phyloP scores from a whole-genome alignment of 1,140 invertebrate species.

The Zaprionus vittiger region DNA sequence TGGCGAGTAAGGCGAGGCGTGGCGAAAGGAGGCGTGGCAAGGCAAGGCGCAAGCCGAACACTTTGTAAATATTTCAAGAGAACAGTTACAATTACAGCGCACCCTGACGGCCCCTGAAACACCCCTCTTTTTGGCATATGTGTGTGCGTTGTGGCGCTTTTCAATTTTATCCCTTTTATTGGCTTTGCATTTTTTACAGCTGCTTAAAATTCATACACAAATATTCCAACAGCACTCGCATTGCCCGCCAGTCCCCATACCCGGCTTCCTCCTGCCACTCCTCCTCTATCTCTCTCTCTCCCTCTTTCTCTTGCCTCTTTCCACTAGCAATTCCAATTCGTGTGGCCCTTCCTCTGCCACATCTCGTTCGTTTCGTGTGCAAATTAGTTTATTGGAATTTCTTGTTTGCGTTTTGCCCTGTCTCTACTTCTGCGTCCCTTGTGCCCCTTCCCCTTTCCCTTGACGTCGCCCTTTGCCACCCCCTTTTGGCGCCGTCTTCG shows the following conservation, averaged over 20 bases:
- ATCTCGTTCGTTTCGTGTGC: conserved; percentile 64
- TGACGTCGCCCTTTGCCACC: not conserved
- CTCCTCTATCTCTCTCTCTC: not conserved
- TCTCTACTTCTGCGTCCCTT: conserved; percentile 32
- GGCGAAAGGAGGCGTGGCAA: not conserved
- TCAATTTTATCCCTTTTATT: conserved; percentile 83
- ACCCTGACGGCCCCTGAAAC: not conserved
- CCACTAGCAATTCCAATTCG: not conserved
- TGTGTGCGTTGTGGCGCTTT: conserved; percentile 44
- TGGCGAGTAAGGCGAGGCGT: conserved; percentile 10
- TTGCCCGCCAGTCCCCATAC: conserved; percentile 5
- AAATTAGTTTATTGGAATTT: conserved; percentile 84
- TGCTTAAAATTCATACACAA: conserved; percentile 81
- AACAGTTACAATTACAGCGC: conserved; percentile 70
- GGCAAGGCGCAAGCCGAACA: not conserved
- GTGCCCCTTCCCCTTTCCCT: not conserved
- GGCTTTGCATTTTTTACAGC: conserved; percentile 72
- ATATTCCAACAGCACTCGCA: conserved; percentile 48
- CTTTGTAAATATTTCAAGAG: conserved; percentile 58
- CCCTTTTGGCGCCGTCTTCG: not conserved
- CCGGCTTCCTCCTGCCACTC: not conserved
- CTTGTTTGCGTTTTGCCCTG: conserved; percentile 57
- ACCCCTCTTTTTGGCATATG: not conserved
- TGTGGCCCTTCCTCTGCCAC: not conserved
- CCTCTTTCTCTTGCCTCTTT: conserved; percentile 3